phyloP scores from a whole-genome alignment of 53 echinoderm and acorn worm species.

The Echinometra lucunter region DNA sequence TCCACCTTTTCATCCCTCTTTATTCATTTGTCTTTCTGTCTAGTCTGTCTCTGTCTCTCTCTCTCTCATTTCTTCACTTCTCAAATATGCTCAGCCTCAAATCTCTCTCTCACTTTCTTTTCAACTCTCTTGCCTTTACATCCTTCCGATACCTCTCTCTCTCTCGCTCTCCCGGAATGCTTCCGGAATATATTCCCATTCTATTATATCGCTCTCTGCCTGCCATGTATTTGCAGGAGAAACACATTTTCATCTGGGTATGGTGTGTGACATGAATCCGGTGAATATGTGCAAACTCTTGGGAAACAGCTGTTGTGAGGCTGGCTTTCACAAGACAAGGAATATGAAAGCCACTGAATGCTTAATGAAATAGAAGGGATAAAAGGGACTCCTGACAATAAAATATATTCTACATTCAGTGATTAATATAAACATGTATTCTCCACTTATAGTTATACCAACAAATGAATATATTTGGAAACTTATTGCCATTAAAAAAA shows the following conservation, averaged over 20 bases:
- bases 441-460: background rate
- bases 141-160: slow-evolving; percentile 6
- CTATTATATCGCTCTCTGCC: slow-evolving; percentile 2
- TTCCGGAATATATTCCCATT: slow-evolving; percentile 38
- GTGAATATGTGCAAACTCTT: background rate
- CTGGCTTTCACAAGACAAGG: background rate
- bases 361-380: background rate
- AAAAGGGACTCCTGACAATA: background rate
- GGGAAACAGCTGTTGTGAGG: background rate
- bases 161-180: slow-evolving; percentile 41
- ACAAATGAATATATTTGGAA: background rate
- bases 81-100: background rate
- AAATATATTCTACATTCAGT: background rate
- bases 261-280: slow-evolving; percentile 37
- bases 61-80: background rate
- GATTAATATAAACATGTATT: background rate
- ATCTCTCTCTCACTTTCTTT: background rate
- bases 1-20: background rate
- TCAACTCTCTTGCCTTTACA: background rate
- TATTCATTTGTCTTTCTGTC: too few relatives aligned
- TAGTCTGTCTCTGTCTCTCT: background rate
- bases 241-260: slow-evolving; percentile 48
- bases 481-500: background rate
- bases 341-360: background rate
- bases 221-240: slow-evolving; percentile 30